phyloP scores from a whole-genome alignment of 2,797 vertebrate species.

The Argentina silus region DNA sequence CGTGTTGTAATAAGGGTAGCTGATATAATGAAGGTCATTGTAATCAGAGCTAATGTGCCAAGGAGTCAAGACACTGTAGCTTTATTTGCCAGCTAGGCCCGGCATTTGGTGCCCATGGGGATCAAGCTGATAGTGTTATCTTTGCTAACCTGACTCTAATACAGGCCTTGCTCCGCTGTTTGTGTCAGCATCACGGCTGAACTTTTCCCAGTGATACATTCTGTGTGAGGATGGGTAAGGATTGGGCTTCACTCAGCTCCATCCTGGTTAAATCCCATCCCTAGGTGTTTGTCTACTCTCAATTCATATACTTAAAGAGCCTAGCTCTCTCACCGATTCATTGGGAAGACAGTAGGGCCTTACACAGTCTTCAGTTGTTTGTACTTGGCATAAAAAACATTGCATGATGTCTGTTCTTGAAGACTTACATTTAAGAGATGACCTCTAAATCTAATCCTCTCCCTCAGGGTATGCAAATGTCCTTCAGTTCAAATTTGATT shows the following conservation, averaged over 20 bases:
- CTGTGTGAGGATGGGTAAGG: conserved; percentile 63
- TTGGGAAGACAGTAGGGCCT: conserved; percentile 59
- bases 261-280: conserved; percentile 81
- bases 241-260: conserved; percentile 65
- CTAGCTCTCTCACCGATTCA: conserved; percentile 53
- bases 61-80: conserved; percentile 79
- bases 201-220: conserved; percentile 75
- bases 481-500: conserved; percentile 75
- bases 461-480: conserved; percentile 79
- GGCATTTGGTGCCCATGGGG: conserved; percentile 73
- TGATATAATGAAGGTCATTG: conserved; percentile 87
- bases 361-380: conserved; percentile 58
- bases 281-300: conserved; percentile 73
- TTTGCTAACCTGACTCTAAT: conserved; percentile 84
- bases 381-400: conserved; percentile 73
- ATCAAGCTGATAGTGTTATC: conserved; percentile 82
- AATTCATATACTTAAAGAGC: conserved; percentile 54
- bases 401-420: conserved; percentile 64
- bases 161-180: conserved; percentile 75
- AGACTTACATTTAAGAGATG: conserved; percentile 70
- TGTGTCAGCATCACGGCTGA: conserved; percentile 73
- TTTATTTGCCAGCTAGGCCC: conserved; percentile 78
- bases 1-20: conserved; percentile 81
- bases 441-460: conserved; percentile 81
- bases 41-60: conserved; percentile 84